phyloP scores from a whole-genome alignment of 2,888 invertebrate species.

The Byasa hedistus region DNA sequence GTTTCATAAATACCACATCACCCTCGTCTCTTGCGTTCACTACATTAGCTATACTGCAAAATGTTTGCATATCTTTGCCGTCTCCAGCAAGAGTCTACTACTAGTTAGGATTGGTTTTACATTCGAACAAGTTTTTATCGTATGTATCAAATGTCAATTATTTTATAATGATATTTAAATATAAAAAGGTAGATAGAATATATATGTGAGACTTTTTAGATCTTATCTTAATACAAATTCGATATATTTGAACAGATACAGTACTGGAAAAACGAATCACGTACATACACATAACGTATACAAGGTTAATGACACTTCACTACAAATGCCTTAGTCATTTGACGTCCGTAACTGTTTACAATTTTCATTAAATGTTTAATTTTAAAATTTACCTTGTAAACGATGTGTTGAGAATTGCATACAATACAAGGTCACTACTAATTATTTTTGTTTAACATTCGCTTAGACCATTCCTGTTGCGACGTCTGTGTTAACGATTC shows the following conservation, averaged over 20 bases:
- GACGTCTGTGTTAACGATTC: background rate
- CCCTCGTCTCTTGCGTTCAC: no score
- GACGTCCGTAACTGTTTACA: slow-evolving; percentile 12
- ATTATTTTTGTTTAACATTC: slow-evolving; percentile 6
- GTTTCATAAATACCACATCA: no score
- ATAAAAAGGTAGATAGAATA: background rate
- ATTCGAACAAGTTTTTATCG: no score
- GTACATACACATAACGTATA: background rate
- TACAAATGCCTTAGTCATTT: slow-evolving; percentile 14
- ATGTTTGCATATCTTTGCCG: no score
- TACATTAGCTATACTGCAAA: no score
- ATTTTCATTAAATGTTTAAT: slow-evolving; percentile 19
- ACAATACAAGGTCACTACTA: slow-evolving; percentile 11
- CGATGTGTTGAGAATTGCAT: slow-evolving; percentile 4
- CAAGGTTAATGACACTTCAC: slow-evolving; percentile 23
- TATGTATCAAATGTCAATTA: no score
- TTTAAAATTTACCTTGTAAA: slow-evolving; percentile 14
- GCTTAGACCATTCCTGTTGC: background rate
- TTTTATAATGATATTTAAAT: no score
- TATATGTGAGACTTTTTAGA: background rate
- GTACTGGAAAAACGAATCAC: slow-evolving; percentile 6
- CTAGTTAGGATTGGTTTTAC: no score
- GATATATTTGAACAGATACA: slow-evolving; percentile 1
- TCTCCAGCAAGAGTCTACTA: no score
- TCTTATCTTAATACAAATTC: background rate